phyloP scores from a whole-genome alignment of 2,113 vertebrate species.

The Seriola dumerili region DNA sequence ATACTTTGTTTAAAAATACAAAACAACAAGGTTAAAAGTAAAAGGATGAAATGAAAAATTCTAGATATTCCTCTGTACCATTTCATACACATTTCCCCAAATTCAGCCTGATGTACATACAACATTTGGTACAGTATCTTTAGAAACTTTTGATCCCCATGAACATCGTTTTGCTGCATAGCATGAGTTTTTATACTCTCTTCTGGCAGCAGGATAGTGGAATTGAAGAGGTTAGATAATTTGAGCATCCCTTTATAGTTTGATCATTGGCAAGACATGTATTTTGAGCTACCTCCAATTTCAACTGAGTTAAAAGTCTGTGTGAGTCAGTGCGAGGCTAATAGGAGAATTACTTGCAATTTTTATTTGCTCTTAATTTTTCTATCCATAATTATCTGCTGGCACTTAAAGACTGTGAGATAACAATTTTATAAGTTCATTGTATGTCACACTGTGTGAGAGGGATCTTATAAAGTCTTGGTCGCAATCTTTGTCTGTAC shows the following conservation, averaged over 20 bases:
- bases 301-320: slow-evolving; percentile 4
- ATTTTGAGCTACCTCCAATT: slow-evolving; percentile 3
- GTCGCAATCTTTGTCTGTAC: neutral
- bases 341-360: neutral
- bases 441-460: neutral
- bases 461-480: slow-evolving; percentile 2
- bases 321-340: slow-evolving; percentile 1
- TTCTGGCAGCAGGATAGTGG: no score
- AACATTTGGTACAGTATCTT: no score
- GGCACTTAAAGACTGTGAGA: neutral
- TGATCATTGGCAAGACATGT: slow-evolving; percentile 10
- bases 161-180: no score
- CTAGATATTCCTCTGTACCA: no score
- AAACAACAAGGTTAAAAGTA: no score
- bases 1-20: no score
- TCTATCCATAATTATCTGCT: neutral
- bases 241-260: slow-evolving; percentile 2
- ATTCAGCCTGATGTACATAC: no score
- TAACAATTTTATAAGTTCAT: no score
- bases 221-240: neutral
- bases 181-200: no score
- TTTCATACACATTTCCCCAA: no score
- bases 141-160: no score
- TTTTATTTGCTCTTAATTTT: slow-evolving; percentile 28
- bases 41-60: no score